A percentile compares a stretch with the other conserved stretches of the same genome.
Conservation (phyloP, 2,113 vertebrate genomes). For the Centrocercus urophasianus region DNA sequence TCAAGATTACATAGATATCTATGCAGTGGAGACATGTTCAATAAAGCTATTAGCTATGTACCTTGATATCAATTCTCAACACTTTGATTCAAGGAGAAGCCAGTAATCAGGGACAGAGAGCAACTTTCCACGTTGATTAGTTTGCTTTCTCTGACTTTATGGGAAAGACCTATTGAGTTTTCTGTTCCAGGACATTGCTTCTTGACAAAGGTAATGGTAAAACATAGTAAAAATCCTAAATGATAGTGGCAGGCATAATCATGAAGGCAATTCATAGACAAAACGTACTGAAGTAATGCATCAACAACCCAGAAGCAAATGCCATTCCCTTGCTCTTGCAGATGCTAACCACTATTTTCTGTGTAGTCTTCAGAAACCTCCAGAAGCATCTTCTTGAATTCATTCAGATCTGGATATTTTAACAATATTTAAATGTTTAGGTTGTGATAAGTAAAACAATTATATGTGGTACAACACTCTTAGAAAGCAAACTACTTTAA, state of each 20-base stretch:
- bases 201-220: neutral
- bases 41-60: slow-evolving; percentile 8
- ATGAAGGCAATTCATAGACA: neutral
- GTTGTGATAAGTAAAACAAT: neutral
- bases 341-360: neutral
- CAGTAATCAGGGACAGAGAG: neutral
- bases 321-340: neutral
- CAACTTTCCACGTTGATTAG: slow-evolving; percentile 19
- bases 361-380: neutral
- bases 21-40: neutral
- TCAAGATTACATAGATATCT: neutral
- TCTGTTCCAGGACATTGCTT: neutral
- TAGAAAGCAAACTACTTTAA: neutral
- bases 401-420: neutral
- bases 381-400: neutral
- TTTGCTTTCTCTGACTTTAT: slow-evolving; percentile 23
- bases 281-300: neutral
- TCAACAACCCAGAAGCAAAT: neutral
- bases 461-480: neutral
- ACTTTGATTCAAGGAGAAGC: slow-evolving; percentile 22
- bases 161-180: slow-evolving; percentile 21
- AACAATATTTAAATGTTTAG: neutral
- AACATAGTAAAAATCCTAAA: slow-evolving; percentile 19
- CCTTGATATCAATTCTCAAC: neutral
- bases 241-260: neutral